Evolutionary conservation across 2,113 vertebrate genomes (phyloP), one percentile per base, ranked within the genome.

Genomic region (Nanorana parkeri): DNA sequence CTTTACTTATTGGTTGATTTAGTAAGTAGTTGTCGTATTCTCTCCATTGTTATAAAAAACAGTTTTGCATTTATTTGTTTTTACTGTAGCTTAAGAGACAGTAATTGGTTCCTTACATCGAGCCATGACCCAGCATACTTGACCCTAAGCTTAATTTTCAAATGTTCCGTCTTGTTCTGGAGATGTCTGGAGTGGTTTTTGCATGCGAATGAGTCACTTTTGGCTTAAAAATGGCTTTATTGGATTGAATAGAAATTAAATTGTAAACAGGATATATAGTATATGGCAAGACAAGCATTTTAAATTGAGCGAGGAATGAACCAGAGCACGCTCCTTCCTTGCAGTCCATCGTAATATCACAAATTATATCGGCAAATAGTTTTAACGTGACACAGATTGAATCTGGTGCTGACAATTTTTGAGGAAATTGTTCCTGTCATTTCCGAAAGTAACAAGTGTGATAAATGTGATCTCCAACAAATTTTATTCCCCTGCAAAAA

Each of bases 381-480:
- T 21, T 32, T 23, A 32, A 17, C 32, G 11, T 63, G 56, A 65
- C 61, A 77, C 75, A 65, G 21, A 77, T 61, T 77, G 60, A 32
- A 77, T 52, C 13, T 19, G 23, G 21, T n/a, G n/a, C 20, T 65
- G 21, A 51, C 28, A 28, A 61, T 47, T 77, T 77, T 64, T 16
- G 17, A 64, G 61, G 21, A 52, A 28, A 77, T 65, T 52, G 60
- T 47, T 77, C 60, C 23, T 65, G 72, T 36, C 28, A 15, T 61
- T 77, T 64, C 32, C n/a, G 17, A 47, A 60, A 77, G 60, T 77
- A 61, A 64, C 55, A 77, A 63, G 74, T 77, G 74, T 77, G 74
- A 77, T 64, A 60, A 60, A 47, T 77, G 74, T 51, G 32, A 77
- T 64, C 60, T 77, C 58, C 60, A 77, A 51, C 74, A 77, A 60